Evolutionary conservation across 2,888 invertebrate species (phyloP).

Genomic region (Craniophora ligustri): DNA sequence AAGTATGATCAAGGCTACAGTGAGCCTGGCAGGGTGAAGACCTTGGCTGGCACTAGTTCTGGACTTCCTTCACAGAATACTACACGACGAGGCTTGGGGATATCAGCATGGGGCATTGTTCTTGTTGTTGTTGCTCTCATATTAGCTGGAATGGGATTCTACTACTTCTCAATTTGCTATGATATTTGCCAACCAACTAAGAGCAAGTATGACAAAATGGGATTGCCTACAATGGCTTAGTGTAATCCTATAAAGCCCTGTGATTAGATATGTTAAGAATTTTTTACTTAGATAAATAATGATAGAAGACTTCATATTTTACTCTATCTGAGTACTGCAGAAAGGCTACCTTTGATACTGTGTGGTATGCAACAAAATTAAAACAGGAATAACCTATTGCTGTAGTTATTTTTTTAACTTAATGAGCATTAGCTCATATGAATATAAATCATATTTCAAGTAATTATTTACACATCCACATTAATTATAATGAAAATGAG

Average conservation of each 20-base stretch:
- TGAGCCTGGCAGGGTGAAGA: slow-evolving; percentile 59
- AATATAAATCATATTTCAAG: too few relatives aligned
- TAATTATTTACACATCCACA: too few relatives aligned
- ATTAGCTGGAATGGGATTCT: slow-evolving; percentile 85
- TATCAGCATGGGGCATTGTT: slow-evolving; percentile 91
- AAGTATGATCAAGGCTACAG: slow-evolving; percentile 54
- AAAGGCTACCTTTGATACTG: too few relatives aligned
- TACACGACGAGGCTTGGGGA: slow-evolving; percentile 77
- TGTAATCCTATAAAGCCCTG: slow-evolving; percentile 52
- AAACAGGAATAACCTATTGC: too few relatives aligned
- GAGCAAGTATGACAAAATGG: slow-evolving; percentile 88
- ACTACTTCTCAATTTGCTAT: slow-evolving; percentile 91
- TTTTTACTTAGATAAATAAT: slow-evolving; percentile 12
- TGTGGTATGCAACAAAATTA: too few relatives aligned
- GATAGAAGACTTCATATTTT: slow-evolving; percentile 8
- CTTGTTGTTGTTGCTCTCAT: slow-evolving; percentile 85
- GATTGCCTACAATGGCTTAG: slow-evolving; percentile 78
- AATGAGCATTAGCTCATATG: too few relatives aligned
- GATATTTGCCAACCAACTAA: slow-evolving; percentile 87
- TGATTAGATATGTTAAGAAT: slow-evolving; percentile 39
- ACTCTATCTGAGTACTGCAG: slow-evolving; percentile 8
- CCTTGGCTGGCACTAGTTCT: slow-evolving; percentile 62
- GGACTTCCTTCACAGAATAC: slow-evolving; percentile 67
- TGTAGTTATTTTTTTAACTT: too few relatives aligned
- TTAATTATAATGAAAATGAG: too few relatives aligned